Percentiles rank a stretch among this genome's conserved stretches.
Conservation (phyloP, 2,888 invertebrate species). For the Synanthedon tipuliformis region DNA sequence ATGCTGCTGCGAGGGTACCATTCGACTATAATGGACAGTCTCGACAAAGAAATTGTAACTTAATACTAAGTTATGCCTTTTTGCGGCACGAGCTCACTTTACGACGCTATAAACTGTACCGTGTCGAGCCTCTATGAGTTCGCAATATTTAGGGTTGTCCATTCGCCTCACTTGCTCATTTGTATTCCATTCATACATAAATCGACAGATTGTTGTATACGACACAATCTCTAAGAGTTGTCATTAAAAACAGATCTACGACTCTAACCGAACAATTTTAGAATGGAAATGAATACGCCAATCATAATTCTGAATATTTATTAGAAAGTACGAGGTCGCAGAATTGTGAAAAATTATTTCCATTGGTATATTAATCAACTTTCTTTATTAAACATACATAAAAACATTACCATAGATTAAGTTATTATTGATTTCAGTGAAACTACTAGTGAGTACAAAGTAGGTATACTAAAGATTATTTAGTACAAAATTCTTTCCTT, state of each 20-base stretch:
- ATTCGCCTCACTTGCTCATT: slow-evolving; percentile 32
- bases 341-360: neutral
- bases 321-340: neutral
- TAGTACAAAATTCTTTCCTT: too few relatives aligned
- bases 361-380: neutral
- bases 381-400: too few relatives aligned
- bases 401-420: too few relatives aligned
- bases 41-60: slow-evolving; percentile 41
- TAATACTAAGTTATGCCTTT: slow-evolving; percentile 55
- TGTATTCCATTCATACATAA: slow-evolving; percentile 46
- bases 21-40: slow-evolving; percentile 12
- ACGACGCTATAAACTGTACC: slow-evolving; percentile 51
- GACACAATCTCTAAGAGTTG: slow-evolving; percentile 14
- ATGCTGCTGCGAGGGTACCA: neutral
- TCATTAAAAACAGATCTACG: slow-evolving; percentile 14
- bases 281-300: neutral
- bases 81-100: slow-evolving; percentile 52
- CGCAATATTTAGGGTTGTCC: slow-evolving; percentile 47
- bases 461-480: too few relatives aligned
- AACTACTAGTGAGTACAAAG: too few relatives aligned
- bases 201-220: slow-evolving; percentile 34
- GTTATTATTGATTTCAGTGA: too few relatives aligned
- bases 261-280: neutral
- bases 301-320: slow-evolving; percentile 1
- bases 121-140: slow-evolving; percentile 40